Evolutionary conservation across 2,888 invertebrate species (phyloP).

Genomic region (Tridacna gigas): DNA sequence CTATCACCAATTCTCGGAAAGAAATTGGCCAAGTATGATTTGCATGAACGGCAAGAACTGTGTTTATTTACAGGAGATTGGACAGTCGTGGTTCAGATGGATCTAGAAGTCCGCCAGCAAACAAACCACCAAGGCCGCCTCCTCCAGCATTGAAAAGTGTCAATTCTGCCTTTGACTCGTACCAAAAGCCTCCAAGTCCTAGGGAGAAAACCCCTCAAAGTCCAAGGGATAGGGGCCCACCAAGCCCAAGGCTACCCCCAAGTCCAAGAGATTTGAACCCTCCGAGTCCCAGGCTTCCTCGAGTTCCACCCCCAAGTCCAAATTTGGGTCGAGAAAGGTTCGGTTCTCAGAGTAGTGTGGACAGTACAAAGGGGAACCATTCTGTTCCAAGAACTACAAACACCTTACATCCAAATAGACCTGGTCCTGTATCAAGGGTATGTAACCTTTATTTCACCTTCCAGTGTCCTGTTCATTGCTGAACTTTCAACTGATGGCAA

Average conservation of each 20-base stretch:
- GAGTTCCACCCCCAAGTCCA: conserved; percentile 64
- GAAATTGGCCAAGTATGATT: too few species aligned
- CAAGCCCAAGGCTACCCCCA: conserved; percentile 42
- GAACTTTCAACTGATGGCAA: too few species aligned
- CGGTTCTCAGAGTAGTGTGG: conserved; percentile 48
- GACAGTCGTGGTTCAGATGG: conserved; percentile 50
- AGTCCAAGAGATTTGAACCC: conserved; percentile 60
- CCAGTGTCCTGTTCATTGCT: too few species aligned
- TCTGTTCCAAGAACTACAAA: conserved; percentile 25
- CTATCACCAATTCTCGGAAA: too few species aligned
- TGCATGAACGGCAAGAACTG: too few species aligned
- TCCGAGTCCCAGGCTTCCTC: conserved; percentile 54
- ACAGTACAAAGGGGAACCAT: conserved; percentile 33
- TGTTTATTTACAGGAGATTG: conserved; percentile 18
- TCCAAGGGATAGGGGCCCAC: conserved; percentile 46
- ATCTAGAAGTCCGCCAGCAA: conserved; percentile 60
- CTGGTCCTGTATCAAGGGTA: conserved; percentile 28
- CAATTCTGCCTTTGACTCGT: conserved; percentile 74
- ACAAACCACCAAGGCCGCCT: conserved; percentile 66
- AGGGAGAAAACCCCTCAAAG: conserved; percentile 37
- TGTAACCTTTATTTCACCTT: background rate
- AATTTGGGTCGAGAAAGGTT: conserved; percentile 45
- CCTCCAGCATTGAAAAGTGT: conserved; percentile 70
- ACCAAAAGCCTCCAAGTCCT: conserved; percentile 71
- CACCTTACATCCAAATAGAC: conserved; percentile 46